Percentiles rank a stretch among this genome's conserved stretches.
These are phyloP conservation scores for Motacilla alba DNA, from an alignment of 2,113 vertebrate species.

Conservation along the genomic window DNA sequence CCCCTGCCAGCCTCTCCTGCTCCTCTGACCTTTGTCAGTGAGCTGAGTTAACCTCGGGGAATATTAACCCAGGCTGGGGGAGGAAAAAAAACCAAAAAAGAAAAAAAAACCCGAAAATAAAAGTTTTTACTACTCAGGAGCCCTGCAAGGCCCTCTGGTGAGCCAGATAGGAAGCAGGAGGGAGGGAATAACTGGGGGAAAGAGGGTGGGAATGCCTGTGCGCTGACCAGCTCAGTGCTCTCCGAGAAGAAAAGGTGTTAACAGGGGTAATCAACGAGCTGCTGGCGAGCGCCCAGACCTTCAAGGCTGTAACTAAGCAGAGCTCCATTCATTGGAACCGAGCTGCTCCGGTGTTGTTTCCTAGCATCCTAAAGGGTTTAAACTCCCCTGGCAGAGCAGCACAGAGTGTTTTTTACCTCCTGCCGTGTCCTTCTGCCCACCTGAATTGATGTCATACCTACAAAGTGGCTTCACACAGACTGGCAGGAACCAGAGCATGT, in stretches of 20 bases:
- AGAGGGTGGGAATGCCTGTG: not conserved
- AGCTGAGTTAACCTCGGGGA: constrained; percentile 21
- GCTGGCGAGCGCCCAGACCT: not conserved
- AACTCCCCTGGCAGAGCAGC: not conserved
- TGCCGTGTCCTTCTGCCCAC: not conserved
- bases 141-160: not conserved
- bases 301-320: not conserved
- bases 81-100: accelerated
- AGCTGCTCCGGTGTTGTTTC: not conserved
- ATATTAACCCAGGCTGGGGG: not conserved
- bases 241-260: constrained; percentile 40
- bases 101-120: not conserved
- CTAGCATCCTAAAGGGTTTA: not conserved
- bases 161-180: not conserved
- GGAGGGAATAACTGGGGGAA: not conserved
- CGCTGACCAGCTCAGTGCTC: not conserved
- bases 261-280: constrained; percentile 1
- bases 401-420: not conserved
- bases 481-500: accelerated
- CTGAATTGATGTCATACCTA: not conserved
- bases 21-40: constrained; percentile 37
- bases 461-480: not conserved
- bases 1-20: not conserved
- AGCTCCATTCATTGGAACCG: not conserved
- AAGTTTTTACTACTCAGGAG: not conserved